Evolutionary conservation across 2,113 vertebrate genomes (phyloP).

Genomic region (Hystrix cristata): DNA sequence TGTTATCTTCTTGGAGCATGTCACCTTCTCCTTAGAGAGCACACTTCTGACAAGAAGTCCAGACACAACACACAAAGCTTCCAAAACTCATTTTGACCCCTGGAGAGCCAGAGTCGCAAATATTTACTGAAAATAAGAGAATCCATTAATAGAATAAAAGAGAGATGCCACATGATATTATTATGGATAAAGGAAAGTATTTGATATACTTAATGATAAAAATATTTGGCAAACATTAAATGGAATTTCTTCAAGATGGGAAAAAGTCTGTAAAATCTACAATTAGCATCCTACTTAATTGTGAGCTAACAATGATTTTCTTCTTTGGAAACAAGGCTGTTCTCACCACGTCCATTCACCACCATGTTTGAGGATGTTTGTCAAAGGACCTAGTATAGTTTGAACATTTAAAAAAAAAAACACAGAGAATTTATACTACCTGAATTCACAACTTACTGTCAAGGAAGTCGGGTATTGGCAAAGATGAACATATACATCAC

Average conservation of each 20-base stretch:
- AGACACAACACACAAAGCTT: neutral
- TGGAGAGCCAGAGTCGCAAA: neutral
- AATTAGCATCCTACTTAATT: neutral
- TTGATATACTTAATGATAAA: neutral
- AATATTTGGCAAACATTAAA: neutral
- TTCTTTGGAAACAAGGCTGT: neutral
- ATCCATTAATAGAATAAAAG: neutral
- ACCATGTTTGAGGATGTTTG: neutral
- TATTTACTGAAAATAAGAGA: neutral
- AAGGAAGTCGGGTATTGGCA: neutral
- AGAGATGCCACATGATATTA: neutral
- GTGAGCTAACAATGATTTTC: neutral
- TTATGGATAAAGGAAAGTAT: neutral
- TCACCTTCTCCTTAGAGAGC: neutral
- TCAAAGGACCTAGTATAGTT: neutral
- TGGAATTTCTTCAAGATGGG: neutral
- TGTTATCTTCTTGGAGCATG: neutral
- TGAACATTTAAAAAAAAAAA: neutral
- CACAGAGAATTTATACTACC: neutral
- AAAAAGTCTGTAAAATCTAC: neutral
- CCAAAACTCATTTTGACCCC: neutral
- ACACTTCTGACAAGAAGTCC: neutral
- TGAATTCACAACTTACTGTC: neutral
- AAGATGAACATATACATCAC: neutral
- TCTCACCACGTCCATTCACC: neutral